Conservation (phyloP, 2,888 invertebrate species). For the Chrysina gloriosa region DNA sequence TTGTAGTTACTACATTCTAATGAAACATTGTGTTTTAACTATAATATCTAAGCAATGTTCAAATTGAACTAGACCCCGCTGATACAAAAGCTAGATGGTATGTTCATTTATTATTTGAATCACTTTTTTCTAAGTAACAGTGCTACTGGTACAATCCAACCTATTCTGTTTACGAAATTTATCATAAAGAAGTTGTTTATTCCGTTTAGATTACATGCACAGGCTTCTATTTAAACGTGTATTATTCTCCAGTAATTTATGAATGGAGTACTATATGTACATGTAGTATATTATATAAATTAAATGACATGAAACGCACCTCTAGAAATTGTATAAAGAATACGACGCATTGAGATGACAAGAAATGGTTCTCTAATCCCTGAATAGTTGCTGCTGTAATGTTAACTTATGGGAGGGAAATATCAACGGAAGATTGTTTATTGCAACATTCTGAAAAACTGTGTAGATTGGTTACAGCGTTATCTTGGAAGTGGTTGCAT, state of each 20-base stretch:
- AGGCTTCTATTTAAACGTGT: conserved; percentile 31
- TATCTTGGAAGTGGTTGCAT: not conserved
- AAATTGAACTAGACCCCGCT: not conserved
- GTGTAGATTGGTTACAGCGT: not conserved
- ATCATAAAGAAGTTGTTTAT: conserved; percentile 22
- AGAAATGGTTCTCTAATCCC: conserved; percentile 32
- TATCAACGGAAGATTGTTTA: conserved; percentile 25
- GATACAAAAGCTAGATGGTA: conserved; percentile 2
- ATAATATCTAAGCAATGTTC: not conserved
- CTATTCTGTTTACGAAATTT: conserved; percentile 22
- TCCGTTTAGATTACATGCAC: conserved; percentile 10
- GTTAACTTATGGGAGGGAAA: conserved; percentile 27
- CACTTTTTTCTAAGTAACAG: conserved; percentile 32
- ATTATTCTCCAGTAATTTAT: conserved; percentile 36
- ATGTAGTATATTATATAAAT: conserved; percentile 30
- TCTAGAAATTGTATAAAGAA: conserved; percentile 5
- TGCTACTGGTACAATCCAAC: conserved; percentile 8
- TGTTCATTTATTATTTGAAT: conserved; percentile 30
- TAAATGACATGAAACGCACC: conserved; percentile 4
- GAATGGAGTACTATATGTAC: conserved; percentile 20
- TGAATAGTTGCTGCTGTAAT: conserved; percentile 25
- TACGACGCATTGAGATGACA: conserved; percentile 24
- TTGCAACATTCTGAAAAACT: not conserved
- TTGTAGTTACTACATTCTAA: no score
- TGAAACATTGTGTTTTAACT: no score